A percentile compares a stretch with the other conserved stretches of the same genome.
Evolutionary conservation across 2,888 invertebrate genomes (phyloP).

Genomic region (Petrophora chlorosata): DNA sequence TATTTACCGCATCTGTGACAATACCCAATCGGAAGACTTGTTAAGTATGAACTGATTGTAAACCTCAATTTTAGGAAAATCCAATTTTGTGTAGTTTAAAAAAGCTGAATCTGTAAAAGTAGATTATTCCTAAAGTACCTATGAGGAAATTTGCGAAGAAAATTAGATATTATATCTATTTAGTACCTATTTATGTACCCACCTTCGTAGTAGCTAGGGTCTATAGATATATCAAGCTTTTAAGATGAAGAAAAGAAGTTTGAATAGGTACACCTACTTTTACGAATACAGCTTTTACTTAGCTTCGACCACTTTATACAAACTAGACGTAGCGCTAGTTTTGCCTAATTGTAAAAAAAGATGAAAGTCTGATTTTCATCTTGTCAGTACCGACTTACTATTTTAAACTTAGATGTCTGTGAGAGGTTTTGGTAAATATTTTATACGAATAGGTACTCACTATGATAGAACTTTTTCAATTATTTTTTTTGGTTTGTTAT

Average conservation of each 20-base stretch:
- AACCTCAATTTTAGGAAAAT: conserved; percentile 43
- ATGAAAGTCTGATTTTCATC: conserved; percentile 55
- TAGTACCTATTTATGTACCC: too few species aligned
- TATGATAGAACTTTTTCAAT: conserved; percentile 11
- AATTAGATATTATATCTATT: too few species aligned
- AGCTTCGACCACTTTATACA: conserved; percentile 48
- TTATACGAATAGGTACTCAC: conserved; percentile 9
- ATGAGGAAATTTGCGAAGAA: too few species aligned
- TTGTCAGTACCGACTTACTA: conserved; percentile 42
- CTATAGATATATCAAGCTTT: too few species aligned
- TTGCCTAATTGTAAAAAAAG: conserved; percentile 35
- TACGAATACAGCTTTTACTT: conserved; percentile 36
- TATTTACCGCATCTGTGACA: conserved; percentile 52
- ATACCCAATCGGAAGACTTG: conserved; percentile 58
- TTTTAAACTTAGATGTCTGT: conserved; percentile 39
- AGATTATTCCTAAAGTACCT: not conserved
- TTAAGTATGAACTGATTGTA: conserved; percentile 58
- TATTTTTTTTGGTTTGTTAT: conserved; percentile 42
- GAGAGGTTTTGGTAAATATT: conserved; percentile 43
- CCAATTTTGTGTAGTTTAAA: conserved; percentile 62
- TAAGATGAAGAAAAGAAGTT: too few species aligned
- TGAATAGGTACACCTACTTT: too few species aligned
- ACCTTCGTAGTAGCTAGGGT: too few species aligned
- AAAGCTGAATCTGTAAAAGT: conserved; percentile 37
- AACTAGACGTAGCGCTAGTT: conserved; percentile 35